phyloP scores from a whole-genome alignment of 2,113 vertebrate species.

The Copsychus sechellarum region DNA sequence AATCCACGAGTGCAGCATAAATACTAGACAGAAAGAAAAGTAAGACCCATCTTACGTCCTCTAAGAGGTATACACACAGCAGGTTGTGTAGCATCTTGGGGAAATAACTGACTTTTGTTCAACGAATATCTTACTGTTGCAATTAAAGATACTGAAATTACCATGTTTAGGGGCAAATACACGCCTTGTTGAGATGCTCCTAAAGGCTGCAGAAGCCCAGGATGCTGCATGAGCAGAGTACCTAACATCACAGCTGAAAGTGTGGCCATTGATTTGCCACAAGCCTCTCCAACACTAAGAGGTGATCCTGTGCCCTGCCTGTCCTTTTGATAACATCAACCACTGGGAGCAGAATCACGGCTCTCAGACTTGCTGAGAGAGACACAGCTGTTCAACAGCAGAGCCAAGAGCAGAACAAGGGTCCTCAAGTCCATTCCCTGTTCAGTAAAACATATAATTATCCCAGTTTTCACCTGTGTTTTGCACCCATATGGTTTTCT shows the following conservation, averaged over 20 bases:
- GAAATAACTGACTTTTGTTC: neutral
- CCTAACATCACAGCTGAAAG: neutral
- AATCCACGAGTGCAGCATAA: neutral
- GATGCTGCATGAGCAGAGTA: neutral
- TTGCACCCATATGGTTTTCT: neutral
- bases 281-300: neutral
- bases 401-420: neutral
- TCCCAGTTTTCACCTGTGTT: neutral
- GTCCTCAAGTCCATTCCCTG: neutral
- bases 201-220: neutral
- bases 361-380: neutral
- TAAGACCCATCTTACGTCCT: neutral
- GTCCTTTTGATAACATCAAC: accelerated
- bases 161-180: neutral
- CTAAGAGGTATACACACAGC: neutral
- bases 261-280: neutral
- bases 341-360: neutral
- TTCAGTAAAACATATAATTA: neutral
- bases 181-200: neutral
- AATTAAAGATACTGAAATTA: neutral
- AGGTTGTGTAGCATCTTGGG: neutral
- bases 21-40: neutral
- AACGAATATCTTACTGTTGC: neutral
- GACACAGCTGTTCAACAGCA: neutral
- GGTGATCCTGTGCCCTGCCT: neutral